Conservation (phyloP, 2,113 vertebrate genomes). For the Alectura lathami region DNA sequence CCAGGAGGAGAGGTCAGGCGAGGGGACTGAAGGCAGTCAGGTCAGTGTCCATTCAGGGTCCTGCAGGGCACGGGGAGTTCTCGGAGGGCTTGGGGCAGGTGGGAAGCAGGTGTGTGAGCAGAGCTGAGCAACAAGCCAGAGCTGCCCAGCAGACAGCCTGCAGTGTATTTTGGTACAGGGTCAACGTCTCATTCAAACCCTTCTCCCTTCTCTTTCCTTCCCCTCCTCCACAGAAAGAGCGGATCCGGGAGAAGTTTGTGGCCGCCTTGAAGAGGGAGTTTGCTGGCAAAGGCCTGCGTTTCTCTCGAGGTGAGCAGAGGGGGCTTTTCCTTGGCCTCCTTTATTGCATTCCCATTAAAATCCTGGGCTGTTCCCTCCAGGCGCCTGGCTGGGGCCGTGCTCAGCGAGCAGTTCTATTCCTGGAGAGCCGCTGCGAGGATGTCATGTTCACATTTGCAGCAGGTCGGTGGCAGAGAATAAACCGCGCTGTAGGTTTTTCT, state of each 20-base stretch:
- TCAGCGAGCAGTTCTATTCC: neutral
- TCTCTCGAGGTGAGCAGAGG: slow-evolving; percentile 87
- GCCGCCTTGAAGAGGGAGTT: slow-evolving; percentile 92
- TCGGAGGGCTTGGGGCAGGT: neutral
- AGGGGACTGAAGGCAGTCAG: neutral
- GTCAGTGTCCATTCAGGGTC: neutral
- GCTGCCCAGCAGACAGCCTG: neutral
- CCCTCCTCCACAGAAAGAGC: slow-evolving; percentile 84
- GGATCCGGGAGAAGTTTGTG: slow-evolving; percentile 95
- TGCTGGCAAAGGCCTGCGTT: slow-evolving; percentile 92
- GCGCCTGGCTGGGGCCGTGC: neutral
- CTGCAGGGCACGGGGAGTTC: neutral
- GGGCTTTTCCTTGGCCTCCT: neutral
- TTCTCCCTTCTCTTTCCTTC: neutral
- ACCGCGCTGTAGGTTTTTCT: neutral
- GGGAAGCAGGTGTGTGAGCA: neutral
- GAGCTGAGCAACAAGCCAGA: neutral
- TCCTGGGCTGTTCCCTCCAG: neutral
- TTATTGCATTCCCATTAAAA: neutral
- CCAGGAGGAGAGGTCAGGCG: no score
- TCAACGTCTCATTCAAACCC: neutral
- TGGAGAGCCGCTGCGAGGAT: neutral
- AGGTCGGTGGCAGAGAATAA: neutral
- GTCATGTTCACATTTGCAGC: rapidly evolving
- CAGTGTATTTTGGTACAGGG: neutral